Percentiles rank a stretch among this genome's conserved stretches.
These are phyloP conservation scores for Ariopsis seemanni DNA, from an alignment of 2,113 vertebrate genomes.

Conservation along the genomic window DNA sequence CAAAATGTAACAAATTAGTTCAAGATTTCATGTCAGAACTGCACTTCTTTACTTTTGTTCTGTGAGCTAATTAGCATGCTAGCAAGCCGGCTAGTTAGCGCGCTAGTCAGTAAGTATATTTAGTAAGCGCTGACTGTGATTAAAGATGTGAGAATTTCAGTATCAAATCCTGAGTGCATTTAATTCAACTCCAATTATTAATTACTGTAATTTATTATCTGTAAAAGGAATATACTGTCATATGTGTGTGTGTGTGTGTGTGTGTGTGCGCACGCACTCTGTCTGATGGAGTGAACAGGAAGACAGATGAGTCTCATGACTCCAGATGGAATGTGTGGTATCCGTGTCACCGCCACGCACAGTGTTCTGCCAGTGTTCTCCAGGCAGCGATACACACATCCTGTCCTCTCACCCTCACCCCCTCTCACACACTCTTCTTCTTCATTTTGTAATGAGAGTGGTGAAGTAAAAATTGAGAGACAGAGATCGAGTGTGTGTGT, in stretches of 20 bases:
- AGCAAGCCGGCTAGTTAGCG: too few relatives aligned
- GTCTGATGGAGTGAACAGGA: slow-evolving; percentile 31
- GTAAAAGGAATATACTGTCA: not conserved
- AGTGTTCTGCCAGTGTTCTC: slow-evolving; percentile 74
- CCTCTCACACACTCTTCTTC: slow-evolving; percentile 36
- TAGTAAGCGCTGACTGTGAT: too few relatives aligned
- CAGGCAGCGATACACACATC: slow-evolving; percentile 67
- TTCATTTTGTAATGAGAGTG: slow-evolving; percentile 44
- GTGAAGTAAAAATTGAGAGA: not conserved
- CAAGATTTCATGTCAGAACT: not conserved
- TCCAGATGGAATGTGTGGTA: slow-evolving; percentile 64
- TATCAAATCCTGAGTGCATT: too few relatives aligned
- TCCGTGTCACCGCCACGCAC: slow-evolving; percentile 73
- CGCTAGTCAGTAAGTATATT: too few relatives aligned
- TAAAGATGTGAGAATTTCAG: too few relatives aligned
- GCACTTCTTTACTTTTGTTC: not conserved
- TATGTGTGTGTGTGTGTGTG: slow-evolving; percentile 17
- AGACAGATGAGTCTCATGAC: slow-evolving; percentile 68
- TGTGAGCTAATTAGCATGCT: too few relatives aligned
- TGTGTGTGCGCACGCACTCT: slow-evolving; percentile 32
- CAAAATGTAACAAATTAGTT: too few relatives aligned
- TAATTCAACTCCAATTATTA: too few relatives aligned
- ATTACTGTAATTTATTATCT: not conserved
- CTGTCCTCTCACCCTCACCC: slow-evolving; percentile 41
- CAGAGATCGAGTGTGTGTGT: not conserved